Conservation (phyloP, 2,888 invertebrate species). For the Phorcus lineatus region DNA sequence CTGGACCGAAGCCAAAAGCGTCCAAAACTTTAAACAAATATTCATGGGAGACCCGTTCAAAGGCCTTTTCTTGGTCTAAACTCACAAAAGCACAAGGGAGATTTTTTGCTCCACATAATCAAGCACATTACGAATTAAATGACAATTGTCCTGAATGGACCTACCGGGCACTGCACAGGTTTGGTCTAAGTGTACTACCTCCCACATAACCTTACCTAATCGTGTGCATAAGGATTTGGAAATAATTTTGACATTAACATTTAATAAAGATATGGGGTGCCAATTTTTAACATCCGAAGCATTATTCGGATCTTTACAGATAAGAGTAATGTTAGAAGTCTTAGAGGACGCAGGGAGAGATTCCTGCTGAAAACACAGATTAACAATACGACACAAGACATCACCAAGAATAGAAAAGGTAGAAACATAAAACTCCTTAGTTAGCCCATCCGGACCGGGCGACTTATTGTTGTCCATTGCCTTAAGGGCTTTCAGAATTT, state of each 20-base stretch:
- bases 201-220: constrained; percentile 34
- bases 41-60: constrained; percentile 46
- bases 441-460: constrained; percentile 45
- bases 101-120: constrained; percentile 45
- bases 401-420: constrained; percentile 33
- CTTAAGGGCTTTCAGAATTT: constrained; percentile 27
- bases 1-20: constrained; percentile 43
- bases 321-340: constrained; percentile 32
- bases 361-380: constrained; percentile 28
- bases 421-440: constrained; percentile 41
- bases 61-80: constrained; percentile 54
- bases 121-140: constrained; percentile 40
- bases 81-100: constrained; percentile 39
- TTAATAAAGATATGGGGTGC: constrained; percentile 49
- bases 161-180: constrained; percentile 38
- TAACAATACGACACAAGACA: constrained; percentile 26
- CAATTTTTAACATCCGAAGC: constrained; percentile 39
- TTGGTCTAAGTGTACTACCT: constrained; percentile 42
- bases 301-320: constrained; percentile 44
- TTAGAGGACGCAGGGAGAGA: constrained; percentile 30
- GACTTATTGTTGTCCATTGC: constrained; percentile 38
- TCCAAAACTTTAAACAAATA: constrained; percentile 42
- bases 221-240: constrained; percentile 43
- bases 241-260: constrained; percentile 21
- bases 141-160: constrained; percentile 43